Evolutionary conservation across 2,888 invertebrate species (phyloP).

Genomic region (Macrophya alboannulata): DNA sequence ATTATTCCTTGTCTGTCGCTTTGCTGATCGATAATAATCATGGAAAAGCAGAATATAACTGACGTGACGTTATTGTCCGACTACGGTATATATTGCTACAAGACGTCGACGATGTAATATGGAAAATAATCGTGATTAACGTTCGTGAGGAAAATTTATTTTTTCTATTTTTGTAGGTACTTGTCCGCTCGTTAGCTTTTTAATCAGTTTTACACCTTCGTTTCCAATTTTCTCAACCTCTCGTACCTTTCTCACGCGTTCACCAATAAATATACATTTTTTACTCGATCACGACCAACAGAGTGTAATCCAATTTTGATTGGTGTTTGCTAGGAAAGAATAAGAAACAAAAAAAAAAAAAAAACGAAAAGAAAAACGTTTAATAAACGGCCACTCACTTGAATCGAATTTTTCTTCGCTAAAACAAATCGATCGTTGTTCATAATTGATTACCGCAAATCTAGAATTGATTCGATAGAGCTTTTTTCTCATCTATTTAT

Average conservation of each 20-base stretch:
- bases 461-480: background rate
- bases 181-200: background rate
- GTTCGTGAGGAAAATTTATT: background rate
- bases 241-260: background rate
- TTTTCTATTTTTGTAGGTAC: background rate
- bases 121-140: too few relatives aligned
- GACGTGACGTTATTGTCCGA: background rate
- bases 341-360: background rate
- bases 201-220: background rate
- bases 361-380: background rate
- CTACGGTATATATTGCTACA: background rate
- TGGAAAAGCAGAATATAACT: background rate
- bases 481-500: background rate
- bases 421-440: background rate
- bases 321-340: background rate
- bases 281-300: background rate
- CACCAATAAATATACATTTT: background rate
- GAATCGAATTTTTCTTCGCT: background rate
- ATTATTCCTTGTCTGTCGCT: background rate
- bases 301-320: background rate
- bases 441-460: background rate
- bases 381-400: background rate
- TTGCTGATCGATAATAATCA: slow-evolving; percentile 3
- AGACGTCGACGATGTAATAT: background rate
- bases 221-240: background rate